Conservation (phyloP, 2,113 vertebrate species). For the Melanostigma gelatinosum region DNA sequence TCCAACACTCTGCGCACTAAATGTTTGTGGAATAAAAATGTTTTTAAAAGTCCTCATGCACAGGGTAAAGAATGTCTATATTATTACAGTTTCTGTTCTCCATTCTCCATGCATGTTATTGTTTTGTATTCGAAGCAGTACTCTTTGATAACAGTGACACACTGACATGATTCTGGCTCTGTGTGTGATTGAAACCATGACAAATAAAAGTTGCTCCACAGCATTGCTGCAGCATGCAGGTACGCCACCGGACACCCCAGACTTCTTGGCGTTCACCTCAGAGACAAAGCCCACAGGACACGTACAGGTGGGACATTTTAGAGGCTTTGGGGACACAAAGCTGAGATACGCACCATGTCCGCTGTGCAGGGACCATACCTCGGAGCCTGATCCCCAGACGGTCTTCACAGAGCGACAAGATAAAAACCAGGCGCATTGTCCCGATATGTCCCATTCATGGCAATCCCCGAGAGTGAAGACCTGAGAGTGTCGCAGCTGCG, state of each 20-base stretch:
- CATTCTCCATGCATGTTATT: background rate
- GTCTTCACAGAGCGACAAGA: background rate
- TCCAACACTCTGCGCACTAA: background rate
- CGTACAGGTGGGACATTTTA: conserved; percentile 36
- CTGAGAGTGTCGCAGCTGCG: background rate
- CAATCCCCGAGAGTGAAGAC: background rate
- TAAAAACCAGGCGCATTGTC: conserved; percentile 19
- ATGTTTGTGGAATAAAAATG: conserved; percentile 6
- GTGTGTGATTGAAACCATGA: conserved; percentile 24
- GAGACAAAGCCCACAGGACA: conserved; percentile 30
- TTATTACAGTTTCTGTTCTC: background rate
- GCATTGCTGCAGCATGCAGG: conserved; percentile 55
- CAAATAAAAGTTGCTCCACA: conserved; percentile 23
- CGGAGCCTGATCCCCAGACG: conserved; percentile 35
- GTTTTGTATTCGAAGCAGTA: background rate
- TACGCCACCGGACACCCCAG: conserved; percentile 47
- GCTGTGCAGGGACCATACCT: conserved; percentile 19
- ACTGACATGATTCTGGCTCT: conserved; percentile 39
- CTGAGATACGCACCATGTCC: conserved; percentile 21
- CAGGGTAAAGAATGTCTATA: background rate
- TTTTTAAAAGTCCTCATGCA: background rate
- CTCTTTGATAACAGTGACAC: conserved; percentile 18
- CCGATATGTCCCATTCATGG: conserved; percentile 18
- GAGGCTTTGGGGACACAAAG: conserved; percentile 22
- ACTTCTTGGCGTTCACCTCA: conserved; percentile 10